Conservation (phyloP, 92 coral and sea anemone genomes). For the Montipora capitata region DNA sequence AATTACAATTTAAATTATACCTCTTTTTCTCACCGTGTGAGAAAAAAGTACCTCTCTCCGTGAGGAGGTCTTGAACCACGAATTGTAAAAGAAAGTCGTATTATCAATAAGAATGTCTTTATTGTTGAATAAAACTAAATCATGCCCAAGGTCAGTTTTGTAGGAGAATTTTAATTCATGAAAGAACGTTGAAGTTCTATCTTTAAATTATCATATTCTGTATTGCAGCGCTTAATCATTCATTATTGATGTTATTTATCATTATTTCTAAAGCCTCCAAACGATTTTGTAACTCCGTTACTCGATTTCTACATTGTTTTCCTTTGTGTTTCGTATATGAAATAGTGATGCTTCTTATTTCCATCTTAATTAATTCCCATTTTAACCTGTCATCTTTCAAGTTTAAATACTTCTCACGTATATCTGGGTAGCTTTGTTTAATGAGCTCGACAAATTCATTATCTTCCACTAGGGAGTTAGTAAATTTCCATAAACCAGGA, state of each 20-base stretch:
- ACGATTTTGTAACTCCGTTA: conserved; percentile 22
- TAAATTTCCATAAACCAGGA: neutral
- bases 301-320: conserved; percentile 16
- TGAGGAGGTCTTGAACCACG: neutral
- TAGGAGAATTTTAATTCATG: conserved; percentile 3
- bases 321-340: conserved; percentile 6
- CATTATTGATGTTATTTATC: neutral
- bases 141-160: conserved; percentile 21
- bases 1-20: neutral
- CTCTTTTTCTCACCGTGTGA: conserved; percentile 3
- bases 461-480: neutral
- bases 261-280: conserved; percentile 27
- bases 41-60: conserved; percentile 13
- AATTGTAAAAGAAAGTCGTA: conserved; percentile 13
- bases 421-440: neutral
- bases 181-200: conserved; percentile 16
- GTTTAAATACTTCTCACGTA: conserved; percentile 1
- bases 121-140: conserved; percentile 4
- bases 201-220: neutral
- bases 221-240: conserved; percentile 18
- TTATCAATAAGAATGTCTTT: neutral
- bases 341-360: neutral
- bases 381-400: conserved; percentile 7
- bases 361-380: neutral
- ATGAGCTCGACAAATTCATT: neutral